phyloP scores from a whole-genome alignment of 2,888 invertebrate genomes.

The Petrolisthes cinctipes region DNA sequence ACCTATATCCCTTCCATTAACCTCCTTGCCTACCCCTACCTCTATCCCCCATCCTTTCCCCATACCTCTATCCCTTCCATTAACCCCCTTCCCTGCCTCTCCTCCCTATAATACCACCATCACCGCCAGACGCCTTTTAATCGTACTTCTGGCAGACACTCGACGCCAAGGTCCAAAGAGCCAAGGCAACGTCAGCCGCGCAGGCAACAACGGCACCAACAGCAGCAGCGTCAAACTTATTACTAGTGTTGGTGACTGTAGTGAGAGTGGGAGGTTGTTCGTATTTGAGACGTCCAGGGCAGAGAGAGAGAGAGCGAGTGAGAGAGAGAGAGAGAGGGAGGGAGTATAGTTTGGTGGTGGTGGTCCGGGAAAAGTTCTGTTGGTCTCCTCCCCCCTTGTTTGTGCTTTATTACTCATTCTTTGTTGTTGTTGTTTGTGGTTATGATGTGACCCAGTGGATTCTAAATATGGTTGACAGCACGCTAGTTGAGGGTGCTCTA shows the following conservation, averaged over 20 bases:
- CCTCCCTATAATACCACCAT: not conserved
- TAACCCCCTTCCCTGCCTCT: no score
- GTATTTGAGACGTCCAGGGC: not conserved
- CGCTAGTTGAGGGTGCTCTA: constrained; percentile 56
- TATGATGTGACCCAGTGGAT: constrained; percentile 45
- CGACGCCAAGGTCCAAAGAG: not conserved
- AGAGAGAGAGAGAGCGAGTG: not conserved
- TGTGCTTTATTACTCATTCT: not conserved
- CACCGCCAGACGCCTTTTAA: not conserved
- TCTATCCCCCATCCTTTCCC: no score
- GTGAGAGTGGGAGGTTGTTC: constrained; percentile 7
- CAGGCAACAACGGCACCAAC: not conserved
- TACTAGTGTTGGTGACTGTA: not conserved
- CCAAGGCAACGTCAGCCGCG: no score
- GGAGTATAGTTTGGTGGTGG: no score
- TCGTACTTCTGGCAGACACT: constrained; percentile 7
- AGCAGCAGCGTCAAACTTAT: not conserved
- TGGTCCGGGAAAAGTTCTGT: not conserved
- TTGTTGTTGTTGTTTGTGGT: not conserved
- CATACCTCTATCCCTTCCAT: no score
- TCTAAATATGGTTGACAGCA: constrained; percentile 60
- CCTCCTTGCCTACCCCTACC: no score
- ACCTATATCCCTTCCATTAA: no score
- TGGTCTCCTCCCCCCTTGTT: no score
- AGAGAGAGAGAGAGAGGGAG: not conserved